phyloP scores from a whole-genome alignment of 2,888 invertebrate genomes.

The Clanis bilineata region DNA sequence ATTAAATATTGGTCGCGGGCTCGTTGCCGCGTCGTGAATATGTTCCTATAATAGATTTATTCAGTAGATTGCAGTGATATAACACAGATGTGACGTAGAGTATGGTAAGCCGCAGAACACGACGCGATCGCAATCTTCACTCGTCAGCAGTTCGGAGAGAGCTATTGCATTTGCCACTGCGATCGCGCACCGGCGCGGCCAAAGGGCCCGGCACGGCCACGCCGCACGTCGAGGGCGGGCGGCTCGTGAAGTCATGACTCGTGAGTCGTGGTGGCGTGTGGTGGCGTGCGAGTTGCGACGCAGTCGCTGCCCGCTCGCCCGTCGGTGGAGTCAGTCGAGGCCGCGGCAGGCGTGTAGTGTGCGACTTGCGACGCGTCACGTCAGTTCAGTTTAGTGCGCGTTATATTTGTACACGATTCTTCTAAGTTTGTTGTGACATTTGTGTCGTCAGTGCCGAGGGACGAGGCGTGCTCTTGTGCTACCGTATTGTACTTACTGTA shows the following conservation, averaged over 20 bases:
- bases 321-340: background rate
- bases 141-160: no score
- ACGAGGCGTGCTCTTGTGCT: background rate
- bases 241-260: background rate
- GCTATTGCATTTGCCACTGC: no score
- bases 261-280: background rate
- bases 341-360: background rate
- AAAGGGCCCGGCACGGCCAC: no score
- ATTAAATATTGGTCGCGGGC: no score
- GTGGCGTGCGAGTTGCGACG: background rate
- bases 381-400: background rate
- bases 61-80: no score
- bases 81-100: no score
- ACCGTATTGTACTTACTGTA: background rate
- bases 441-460: background rate
- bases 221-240: background rate
- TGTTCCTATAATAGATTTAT: no score
- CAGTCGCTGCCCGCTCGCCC: background rate
- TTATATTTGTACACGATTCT: conserved; percentile 2
- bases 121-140: no score
- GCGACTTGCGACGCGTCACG: background rate
- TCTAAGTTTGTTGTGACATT: conserved; percentile 6
- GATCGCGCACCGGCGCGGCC: no score
- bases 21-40: no score
- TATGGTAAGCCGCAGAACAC: no score